Base-by-base conservation (phyloP, 2,113 vertebrate species). In the Notechis scutatus region DNA sequence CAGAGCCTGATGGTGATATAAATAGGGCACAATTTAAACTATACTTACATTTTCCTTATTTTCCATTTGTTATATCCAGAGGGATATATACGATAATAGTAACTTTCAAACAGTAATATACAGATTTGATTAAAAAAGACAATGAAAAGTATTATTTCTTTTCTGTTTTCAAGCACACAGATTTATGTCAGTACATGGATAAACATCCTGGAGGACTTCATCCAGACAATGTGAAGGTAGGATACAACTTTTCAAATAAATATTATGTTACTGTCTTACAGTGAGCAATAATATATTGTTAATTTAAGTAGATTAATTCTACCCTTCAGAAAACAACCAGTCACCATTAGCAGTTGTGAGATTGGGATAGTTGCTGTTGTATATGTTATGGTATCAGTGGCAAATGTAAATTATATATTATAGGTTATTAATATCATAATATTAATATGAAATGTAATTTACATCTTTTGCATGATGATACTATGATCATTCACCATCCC, bases 131-230 rank as follows among this genome's bases (percentile, higher is more conserved):
- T 95, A 96, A 59, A 86, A 93, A 92, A 96, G 91, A 55, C 90
- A 95, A n/a, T 87, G 92, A 93, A 95, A 95, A 97, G 96, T 54
- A 64, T 93, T 92, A 93, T 93, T 96, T 95, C 54, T 97, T 96
- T 95, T 96, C 96, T 95, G 97, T 93, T 96, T 95, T 97, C 93
- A 96, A 99, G 99, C 99, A 99, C 96, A 99, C 99, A 97, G 99
- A 99, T 98, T 98, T 99, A 97, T 99, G 99, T 97, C 99, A 99
- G 98, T 99, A 99, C 97, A 99, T 99, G 99, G 99, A 99, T 97
- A 99, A 98, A 97, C 98, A 99, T 94, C 99, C 99, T 12, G 99
- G 99, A 92, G 99, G 99, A 50, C 98, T 99, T 91, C 98, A 99
- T 97, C 99, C 99, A 94, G 98, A 99, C 93, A 99, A 99, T 95